A percentile compares a stretch with the other conserved stretches of the same genome.
Conservation (phyloP, 2,113 vertebrate species). For the Xenopus tropicalis region DNA sequence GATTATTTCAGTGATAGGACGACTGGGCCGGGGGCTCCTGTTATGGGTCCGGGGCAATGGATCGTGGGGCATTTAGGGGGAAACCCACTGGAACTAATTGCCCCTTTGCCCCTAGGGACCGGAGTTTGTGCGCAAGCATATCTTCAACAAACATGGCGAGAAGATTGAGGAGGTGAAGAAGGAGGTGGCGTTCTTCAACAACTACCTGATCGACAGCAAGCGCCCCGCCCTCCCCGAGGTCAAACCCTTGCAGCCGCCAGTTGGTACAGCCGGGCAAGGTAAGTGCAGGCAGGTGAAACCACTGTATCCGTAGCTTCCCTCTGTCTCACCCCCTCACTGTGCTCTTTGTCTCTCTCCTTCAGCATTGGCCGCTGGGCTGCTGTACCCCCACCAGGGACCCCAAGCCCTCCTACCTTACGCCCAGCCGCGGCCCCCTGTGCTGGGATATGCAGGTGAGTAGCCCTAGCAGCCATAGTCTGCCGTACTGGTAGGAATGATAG, state of each 20-base stretch:
- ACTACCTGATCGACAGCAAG: constrained; percentile 87
- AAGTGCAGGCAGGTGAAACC: constrained; percentile 23
- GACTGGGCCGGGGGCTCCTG: background rate
- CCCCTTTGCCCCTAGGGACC: constrained; percentile 67
- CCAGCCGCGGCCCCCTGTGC: constrained; percentile 82
- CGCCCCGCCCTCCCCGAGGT: constrained; percentile 81
- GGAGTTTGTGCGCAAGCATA: constrained; percentile 90
- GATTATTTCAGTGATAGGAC: background rate
- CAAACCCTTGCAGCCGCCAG: constrained; percentile 79
- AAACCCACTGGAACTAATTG: too few relatives aligned
- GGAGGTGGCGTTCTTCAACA: constrained; percentile 88
- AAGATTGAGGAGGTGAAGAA: constrained; percentile 93
- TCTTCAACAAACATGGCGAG: constrained; percentile 87
- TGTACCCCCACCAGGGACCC: constrained; percentile 79
- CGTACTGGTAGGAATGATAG: too few relatives aligned
- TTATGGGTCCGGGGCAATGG: background rate
- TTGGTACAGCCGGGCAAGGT: constrained; percentile 70
- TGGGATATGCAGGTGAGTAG: constrained; percentile 79
- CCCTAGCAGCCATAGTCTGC: too few relatives aligned
- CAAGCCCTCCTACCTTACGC: constrained; percentile 83
- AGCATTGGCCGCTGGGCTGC: constrained; percentile 71
- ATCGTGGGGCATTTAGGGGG: background rate
- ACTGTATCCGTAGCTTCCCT: background rate
- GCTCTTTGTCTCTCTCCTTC: background rate
- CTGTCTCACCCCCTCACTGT: background rate